Evolutionary conservation across 2,113 vertebrate genomes (phyloP), one percentile per base, ranked within the genome.

Genomic region (Phainopepla nitens): DNA sequence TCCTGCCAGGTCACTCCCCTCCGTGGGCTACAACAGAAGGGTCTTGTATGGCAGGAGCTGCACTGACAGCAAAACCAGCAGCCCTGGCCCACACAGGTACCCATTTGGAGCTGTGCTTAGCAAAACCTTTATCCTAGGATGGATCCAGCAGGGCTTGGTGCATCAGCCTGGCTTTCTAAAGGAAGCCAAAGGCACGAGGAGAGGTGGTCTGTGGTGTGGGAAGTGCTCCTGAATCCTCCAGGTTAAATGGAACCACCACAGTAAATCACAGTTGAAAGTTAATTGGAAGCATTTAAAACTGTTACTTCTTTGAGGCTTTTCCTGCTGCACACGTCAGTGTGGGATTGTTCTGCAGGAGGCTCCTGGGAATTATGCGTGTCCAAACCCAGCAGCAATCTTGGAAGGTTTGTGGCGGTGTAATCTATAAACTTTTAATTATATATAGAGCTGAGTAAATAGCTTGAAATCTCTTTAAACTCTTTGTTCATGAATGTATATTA

Each of bases 391-490:
- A 83, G 64, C 80, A 76, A 4, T 75, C 90, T 90, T 3, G 0
- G 64, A 73, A 82, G 23, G 42, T 90, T 85, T 89, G 68, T 49
- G 64, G 41, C 0, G 0, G 25, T 57, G 36, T 87, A 83, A 96
- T 95, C 80, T 78, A 49, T 87, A 86, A 83, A 81, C 77, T 81
- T 93, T 61, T 87, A 72, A 87, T 95, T 78, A 81, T 23, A 79
- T 25, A n/a, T 28, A 70, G 65, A 80, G 85, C 87, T 86, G 90
- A 66, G 71, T 73, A 95, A 95, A 92, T 90, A 70, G 56, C 69
- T 87, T 68, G 64, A 73, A 92, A 94, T 87, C 31, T 81, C 90
- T 94, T 94, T 89, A 81, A 95, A 82, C 82, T 84, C 93, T 96
- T 96, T 90, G 82, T 96, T 94, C 80, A 45, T 3, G 0, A 64